phyloP scores from a whole-genome alignment of 2,113 vertebrate genomes.

The Ictalurus furcatus region DNA sequence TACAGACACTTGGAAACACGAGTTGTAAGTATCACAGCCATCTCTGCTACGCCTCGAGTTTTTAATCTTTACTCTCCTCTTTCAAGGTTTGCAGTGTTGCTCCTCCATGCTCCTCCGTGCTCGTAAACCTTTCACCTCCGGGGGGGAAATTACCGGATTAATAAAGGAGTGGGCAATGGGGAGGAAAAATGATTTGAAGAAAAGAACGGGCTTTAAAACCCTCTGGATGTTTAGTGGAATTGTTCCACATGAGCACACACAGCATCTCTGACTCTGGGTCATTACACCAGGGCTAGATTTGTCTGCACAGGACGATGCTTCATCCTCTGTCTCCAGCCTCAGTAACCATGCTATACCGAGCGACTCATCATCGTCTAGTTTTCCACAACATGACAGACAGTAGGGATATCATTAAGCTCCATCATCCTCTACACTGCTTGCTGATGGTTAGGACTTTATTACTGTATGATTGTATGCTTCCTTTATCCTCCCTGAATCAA shows the following conservation, averaged over 20 bases:
- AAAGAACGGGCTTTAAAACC: not conserved
- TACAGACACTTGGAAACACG: not conserved
- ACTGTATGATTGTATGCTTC: not conserved
- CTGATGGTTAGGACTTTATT: not conserved
- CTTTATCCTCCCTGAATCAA: not conserved
- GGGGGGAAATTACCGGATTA: not conserved
- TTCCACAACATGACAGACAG: not conserved
- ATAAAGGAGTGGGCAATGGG: not conserved
- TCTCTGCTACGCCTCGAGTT: not conserved
- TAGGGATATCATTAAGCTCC: not conserved
- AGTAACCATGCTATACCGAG: not conserved
- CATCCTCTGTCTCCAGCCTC: not conserved
- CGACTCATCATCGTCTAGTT: not conserved
- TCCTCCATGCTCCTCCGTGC: not conserved
- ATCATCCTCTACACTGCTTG: not conserved
- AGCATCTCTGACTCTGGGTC: not conserved
- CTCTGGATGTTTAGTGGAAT: not conserved
- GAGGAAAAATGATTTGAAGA: not conserved
- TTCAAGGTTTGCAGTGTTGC: not conserved
- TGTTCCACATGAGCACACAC: not conserved
- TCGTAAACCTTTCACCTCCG: not conserved
- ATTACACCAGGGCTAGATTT: not conserved
- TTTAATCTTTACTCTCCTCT: not conserved
- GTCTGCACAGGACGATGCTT: not conserved
- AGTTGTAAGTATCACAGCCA: not conserved